A percentile compares a stretch with the other conserved stretches of the same genome.
Conservation (phyloP, 2,113 vertebrate species). For the Oriolus oriolus region DNA sequence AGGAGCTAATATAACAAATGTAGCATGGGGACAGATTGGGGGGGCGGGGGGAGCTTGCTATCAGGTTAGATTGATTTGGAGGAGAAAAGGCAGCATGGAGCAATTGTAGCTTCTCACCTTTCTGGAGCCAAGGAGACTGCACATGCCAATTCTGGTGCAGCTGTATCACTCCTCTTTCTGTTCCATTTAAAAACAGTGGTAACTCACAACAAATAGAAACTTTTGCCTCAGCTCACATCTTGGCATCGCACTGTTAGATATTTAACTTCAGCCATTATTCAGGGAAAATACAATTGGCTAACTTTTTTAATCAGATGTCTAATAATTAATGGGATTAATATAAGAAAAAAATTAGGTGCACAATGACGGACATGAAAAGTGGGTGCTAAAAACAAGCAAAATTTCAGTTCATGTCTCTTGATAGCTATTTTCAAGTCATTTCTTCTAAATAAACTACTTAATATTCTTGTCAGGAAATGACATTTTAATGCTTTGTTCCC, state of each 20-base stretch:
- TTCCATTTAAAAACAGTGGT: constrained; percentile 70
- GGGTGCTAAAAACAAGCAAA: constrained; percentile 77
- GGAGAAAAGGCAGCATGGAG: constrained; percentile 77
- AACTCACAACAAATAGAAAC: constrained; percentile 69
- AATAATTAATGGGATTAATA: constrained; percentile 64
- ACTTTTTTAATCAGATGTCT: constrained; percentile 62
- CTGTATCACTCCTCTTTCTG: constrained; percentile 73
- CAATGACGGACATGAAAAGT: constrained; percentile 69
- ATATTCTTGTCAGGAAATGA: constrained; percentile 70
- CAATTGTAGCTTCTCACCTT: constrained; percentile 71
- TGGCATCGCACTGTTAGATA: constrained; percentile 87
- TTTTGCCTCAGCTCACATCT: constrained; percentile 79
- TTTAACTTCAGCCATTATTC: constrained; percentile 79
- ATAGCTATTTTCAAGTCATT: constrained; percentile 72
- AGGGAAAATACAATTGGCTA: constrained; percentile 82
- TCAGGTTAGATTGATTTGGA: constrained; percentile 66
- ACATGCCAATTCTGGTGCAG: constrained; percentile 70
- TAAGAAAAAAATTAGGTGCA: constrained; percentile 70
- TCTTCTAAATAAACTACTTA: constrained; percentile 71
- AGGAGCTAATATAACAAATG: constrained; percentile 75
- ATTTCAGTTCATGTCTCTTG: constrained; percentile 73
- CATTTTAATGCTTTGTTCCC: constrained; percentile 69
- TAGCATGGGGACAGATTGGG: constrained; percentile 70
- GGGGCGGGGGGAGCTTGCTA: constrained; percentile 57
- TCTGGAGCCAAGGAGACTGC: constrained; percentile 75